Percentiles rank a stretch among this genome's conserved stretches.
phyloP scores from a whole-genome alignment of 2,113 vertebrate genomes.

The Nothobranchius furzeri region DNA sequence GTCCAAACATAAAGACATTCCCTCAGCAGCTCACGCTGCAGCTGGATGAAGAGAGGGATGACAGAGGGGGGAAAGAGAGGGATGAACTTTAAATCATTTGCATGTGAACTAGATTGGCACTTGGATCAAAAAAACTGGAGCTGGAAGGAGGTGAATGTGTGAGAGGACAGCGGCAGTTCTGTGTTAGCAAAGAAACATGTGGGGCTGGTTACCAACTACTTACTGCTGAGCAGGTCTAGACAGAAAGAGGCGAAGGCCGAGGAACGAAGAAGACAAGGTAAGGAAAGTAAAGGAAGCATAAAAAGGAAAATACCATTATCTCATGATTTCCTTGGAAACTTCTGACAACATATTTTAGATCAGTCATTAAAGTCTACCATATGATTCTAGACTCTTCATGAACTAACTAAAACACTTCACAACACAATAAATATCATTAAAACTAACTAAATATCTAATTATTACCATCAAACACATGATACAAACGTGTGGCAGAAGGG shows the following conservation, averaged over 20 bases:
- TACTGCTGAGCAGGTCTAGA: conserved; percentile 47
- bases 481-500: too few species aligned
- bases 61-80: conserved; percentile 11
- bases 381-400: too few species aligned
- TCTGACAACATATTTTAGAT: too few species aligned
- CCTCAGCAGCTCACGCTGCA: conserved; percentile 33
- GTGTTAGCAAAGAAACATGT: conserved; percentile 36
- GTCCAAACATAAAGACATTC: conserved; percentile 32
- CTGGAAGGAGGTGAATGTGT: conserved; percentile 34
- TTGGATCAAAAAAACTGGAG: conserved; percentile 51
- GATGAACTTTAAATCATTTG: conserved; percentile 52
- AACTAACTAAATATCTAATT: too few species aligned
- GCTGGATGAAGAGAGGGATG: conserved; percentile 45
- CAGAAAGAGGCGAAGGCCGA: conserved; percentile 15
- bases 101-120: conserved; percentile 62
- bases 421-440: too few species aligned
- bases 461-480: too few species aligned
- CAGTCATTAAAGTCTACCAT: too few species aligned
- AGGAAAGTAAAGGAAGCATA: neutral
- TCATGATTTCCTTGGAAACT: too few species aligned
- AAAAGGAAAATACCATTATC: neutral
- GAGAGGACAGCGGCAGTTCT: conserved; percentile 40
- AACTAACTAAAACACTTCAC: too few species aligned
- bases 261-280: neutral
- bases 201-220: conserved; percentile 50